A percentile compares a stretch with the other conserved stretches of the same genome.
These are phyloP conservation scores for Notechis scutatus DNA, from an alignment of 2,113 vertebrate species.

Conservation along the genomic window DNA sequence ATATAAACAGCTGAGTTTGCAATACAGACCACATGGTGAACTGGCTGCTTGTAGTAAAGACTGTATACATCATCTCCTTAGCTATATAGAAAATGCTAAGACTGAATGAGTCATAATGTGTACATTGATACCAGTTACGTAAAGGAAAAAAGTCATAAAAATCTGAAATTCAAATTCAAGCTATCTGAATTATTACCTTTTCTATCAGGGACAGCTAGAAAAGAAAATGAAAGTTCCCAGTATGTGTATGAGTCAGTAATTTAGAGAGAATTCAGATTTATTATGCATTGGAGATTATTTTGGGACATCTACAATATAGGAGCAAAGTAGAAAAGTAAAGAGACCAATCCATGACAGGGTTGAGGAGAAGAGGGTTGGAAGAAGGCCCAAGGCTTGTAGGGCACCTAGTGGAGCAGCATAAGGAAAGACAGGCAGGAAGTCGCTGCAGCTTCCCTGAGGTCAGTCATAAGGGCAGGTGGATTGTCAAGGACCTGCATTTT, in stretches of 20 bases:
- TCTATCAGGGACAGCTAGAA: neutral
- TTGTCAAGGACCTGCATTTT: neutral
- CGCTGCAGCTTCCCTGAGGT: neutral
- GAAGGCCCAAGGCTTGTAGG: neutral
- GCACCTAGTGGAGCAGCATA: neutral
- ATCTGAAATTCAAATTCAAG: neutral
- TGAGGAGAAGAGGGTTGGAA: neutral
- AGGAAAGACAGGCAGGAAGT: neutral
- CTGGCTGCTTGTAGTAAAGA: neutral
- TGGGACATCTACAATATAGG: neutral
- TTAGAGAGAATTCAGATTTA: neutral
- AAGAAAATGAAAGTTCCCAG: neutral
- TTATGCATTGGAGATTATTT: neutral
- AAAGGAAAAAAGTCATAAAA: neutral
- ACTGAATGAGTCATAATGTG: neutral
- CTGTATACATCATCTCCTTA: neutral
- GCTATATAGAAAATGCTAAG: neutral
- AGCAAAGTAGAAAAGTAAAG: neutral
- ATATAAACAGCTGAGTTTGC: neutral
- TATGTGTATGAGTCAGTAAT: neutral
- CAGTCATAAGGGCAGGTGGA: neutral
- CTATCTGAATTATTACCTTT: neutral
- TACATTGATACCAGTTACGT: neutral
- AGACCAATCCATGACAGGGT: neutral
- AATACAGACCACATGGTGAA: neutral